Evolutionary conservation across 92 coral and sea anemone species (phyloP).

Genomic region (Hydrozoanthus gracilis): DNA sequence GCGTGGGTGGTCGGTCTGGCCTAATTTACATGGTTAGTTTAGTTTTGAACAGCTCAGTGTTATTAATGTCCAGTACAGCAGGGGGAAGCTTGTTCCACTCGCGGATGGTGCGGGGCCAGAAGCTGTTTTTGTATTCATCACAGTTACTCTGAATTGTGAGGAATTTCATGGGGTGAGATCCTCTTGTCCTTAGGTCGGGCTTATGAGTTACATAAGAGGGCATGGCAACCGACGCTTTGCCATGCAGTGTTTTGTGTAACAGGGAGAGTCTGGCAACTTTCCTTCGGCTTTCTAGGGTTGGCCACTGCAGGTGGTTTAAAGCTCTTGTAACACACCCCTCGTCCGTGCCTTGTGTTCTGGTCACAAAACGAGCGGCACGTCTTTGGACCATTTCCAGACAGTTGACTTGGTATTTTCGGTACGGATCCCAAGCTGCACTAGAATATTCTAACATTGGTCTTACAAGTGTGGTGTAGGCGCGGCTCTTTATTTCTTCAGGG

Average conservation of each 20-base stretch:
- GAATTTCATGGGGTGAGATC: not conserved
- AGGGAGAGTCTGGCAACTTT: slow-evolving; percentile 50
- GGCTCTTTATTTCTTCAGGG: slow-evolving; percentile 49
- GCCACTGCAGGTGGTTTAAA: slow-evolving; percentile 49
- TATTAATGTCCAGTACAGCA: slow-evolving; percentile 17
- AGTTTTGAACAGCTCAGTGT: slow-evolving; percentile 20
- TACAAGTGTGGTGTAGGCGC: slow-evolving; percentile 45
- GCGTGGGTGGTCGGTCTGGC: slow-evolving; percentile 19
- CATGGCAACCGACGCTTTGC: slow-evolving; percentile 19
- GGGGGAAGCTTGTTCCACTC: not conserved
- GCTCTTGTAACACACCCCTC: slow-evolving; percentile 46
- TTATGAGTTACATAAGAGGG: slow-evolving; percentile 6
- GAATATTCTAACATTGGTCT: slow-evolving; percentile 54
- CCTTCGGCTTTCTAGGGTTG: slow-evolving; percentile 46
- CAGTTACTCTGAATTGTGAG: not conserved
- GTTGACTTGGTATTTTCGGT: not conserved
- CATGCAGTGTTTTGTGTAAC: slow-evolving; percentile 26
- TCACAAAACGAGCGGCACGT: slow-evolving; percentile 42
- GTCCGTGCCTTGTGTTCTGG: slow-evolving; percentile 41
- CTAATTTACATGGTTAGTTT: slow-evolving; percentile 12
- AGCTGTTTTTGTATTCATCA: not conserved
- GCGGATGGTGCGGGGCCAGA: not conserved
- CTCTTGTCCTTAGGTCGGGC: slow-evolving; percentile 3
- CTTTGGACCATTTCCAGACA: not conserved
- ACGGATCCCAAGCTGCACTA: slow-evolving; percentile 49